These are phyloP conservation scores for Melanostoma mellinum DNA, from an alignment of 2,888 invertebrate genomes.

Conservation along the genomic window DNA sequence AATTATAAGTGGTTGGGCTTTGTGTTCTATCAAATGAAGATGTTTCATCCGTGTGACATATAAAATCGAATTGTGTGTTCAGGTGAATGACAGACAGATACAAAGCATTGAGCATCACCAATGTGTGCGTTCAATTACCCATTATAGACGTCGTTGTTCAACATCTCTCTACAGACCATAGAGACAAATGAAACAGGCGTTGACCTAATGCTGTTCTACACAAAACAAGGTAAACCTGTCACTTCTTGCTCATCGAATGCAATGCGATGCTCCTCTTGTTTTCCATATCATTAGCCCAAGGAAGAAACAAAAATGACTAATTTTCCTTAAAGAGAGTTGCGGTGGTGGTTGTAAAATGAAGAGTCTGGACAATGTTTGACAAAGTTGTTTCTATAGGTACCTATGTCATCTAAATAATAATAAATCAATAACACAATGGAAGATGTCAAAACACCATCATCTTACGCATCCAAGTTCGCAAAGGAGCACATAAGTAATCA, in stretches of 20 bases:
- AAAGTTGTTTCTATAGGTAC: too few species aligned
- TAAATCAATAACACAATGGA: too few species aligned
- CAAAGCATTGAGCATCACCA: conserved; percentile 25
- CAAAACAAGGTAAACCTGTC: conserved; percentile 45
- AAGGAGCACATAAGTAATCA: too few species aligned
- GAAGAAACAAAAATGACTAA: too few species aligned
- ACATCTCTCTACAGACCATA: conserved; percentile 8
- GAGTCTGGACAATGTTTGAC: too few species aligned
- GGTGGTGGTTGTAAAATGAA: too few species aligned
- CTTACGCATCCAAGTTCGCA: too few species aligned
- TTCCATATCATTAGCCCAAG: conserved; percentile 2
- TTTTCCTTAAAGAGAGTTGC: too few species aligned
- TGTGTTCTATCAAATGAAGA: conserved; percentile 52
- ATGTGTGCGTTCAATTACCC: conserved; percentile 61
- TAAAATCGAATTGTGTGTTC: conserved; percentile 41
- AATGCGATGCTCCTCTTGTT: conserved; percentile 12
- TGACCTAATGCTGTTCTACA: conserved; percentile 51
- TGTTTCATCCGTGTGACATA: conserved; percentile 52
- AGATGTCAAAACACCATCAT: too few species aligned
- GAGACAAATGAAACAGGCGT: conserved; percentile 51
- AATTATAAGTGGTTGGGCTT: conserved; percentile 30
- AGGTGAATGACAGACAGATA: conserved; percentile 26
- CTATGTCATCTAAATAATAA: too few species aligned
- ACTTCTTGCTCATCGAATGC: conserved; percentile 2
- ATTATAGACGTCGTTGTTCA: conserved; percentile 61